Base-by-base conservation (phyloP, 1,140 invertebrate species). In the Zophobas morio region DNA sequence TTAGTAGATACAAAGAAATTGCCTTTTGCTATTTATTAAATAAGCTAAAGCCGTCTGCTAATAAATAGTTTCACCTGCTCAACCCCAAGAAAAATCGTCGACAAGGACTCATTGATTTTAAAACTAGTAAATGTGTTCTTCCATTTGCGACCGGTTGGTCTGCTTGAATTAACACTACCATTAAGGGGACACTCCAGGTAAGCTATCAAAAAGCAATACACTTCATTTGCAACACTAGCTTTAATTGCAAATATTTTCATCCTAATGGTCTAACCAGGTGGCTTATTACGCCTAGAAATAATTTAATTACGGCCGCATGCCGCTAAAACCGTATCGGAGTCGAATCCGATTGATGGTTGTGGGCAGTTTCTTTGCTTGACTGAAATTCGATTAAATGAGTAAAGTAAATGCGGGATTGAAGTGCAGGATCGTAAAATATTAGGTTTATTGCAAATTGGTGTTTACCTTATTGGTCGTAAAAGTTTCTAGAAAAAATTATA, bases 111-210 rank as follows among this genome's bases (percentile, higher is more conserved):
- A 66, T 66, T 66, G 60, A 66, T 66, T 42, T 36, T 6, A 66
- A 54, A 66, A 66, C 37, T 42, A 42, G 60, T 66, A 66, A 8
- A 42, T 66, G 60, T 66, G 39, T 42, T 42, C 36, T 60, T 60
- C 8, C 56, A 66, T 66, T 66, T 32, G 37, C 60, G 60, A 66
- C 60, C 60, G 60, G 60, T 66, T 66, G 32, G 60, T 66, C 42
- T 66, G 60, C 60, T 66, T 66, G 42, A 66, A 66, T 66, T 66
- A 66, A 66, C 42, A 40, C 39, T 20, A 42, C 2, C 37, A 42
- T 1, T 66, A 39, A 42, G 37, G 40, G 39, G 42, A 66, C 40
- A 46, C 37, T 66, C 33, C 6, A 66, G 20, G 1, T 42, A 66
- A 8, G 60, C 60, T 66, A 66, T 66, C 60, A 66, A 66, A 66